These are phyloP conservation scores for Enteromius thamalakanensis DNA, from an alignment of 2,797 vertebrate genomes.

Conservation along the genomic window DNA sequence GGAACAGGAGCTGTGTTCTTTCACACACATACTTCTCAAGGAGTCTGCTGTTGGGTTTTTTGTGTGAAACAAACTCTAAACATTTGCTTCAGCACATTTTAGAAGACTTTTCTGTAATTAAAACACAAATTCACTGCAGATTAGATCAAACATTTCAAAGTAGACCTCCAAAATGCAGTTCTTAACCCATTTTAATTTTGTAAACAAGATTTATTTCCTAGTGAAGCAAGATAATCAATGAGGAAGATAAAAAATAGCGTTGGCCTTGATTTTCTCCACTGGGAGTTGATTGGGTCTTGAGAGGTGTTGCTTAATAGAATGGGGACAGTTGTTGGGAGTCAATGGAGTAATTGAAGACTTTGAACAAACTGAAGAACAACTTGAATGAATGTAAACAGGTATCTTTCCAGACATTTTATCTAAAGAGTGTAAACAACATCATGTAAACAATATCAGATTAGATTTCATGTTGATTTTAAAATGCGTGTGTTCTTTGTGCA, in stretches of 20 bases:
- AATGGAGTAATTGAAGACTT: background rate
- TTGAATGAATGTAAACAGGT: background rate
- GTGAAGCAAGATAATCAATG: background rate
- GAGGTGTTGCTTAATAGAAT: background rate
- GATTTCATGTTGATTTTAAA: background rate
- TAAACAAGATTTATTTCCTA: background rate
- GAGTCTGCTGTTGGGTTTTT: background rate
- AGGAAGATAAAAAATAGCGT: background rate
- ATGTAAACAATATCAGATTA: background rate
- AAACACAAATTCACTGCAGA: background rate
- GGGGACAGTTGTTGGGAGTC: background rate
- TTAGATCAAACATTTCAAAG: background rate
- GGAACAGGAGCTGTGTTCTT: slow-evolving; percentile 8
- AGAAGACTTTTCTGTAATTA: background rate
- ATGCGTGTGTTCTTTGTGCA: background rate
- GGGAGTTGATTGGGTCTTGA: background rate
- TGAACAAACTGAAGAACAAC: background rate
- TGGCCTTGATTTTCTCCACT: background rate
- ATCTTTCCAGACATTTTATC: background rate
- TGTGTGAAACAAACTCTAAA: background rate
- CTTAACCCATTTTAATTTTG: background rate
- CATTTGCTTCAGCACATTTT: background rate
- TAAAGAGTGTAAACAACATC: background rate
- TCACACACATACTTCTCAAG: background rate
- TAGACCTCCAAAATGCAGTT: background rate